Percentiles rank a stretch among this genome's conserved stretches.
These are phyloP conservation scores for Parazoanthus swiftii DNA, from an alignment of 92 coral and sea anemone species.

Conservation along the genomic window DNA sequence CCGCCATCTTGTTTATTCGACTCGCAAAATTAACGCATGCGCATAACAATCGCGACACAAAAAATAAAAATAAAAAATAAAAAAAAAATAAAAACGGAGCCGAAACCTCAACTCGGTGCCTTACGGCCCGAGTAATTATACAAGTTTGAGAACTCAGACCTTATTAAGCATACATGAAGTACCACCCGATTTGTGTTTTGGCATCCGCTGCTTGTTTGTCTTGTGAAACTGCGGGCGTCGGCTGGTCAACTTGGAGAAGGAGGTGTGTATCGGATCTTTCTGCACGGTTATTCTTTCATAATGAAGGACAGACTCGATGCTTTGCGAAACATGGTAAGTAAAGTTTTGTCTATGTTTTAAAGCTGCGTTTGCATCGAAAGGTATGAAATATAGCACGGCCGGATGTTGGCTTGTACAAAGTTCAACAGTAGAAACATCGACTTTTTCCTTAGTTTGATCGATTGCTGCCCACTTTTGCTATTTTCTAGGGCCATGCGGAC, in stretches of 20 bases:
- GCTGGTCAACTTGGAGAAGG: neutral
- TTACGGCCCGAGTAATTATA: no score
- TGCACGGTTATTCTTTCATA: neutral
- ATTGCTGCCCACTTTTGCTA: neutral
- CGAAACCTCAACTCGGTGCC: no score
- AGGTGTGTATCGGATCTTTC: conserved; percentile 2
- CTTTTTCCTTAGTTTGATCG: neutral
- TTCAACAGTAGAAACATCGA: neutral
- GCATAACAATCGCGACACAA: no score
- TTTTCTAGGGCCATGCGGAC: conserved; percentile 30
- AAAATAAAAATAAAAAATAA: no score
- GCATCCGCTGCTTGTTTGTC: conserved; percentile 30
- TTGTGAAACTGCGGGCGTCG: conserved; percentile 14
- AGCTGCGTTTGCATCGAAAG: neutral
- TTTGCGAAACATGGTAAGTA: conserved; percentile 38
- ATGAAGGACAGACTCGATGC: conserved; percentile 49
- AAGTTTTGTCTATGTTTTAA: neutral
- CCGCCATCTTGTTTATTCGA: no score
- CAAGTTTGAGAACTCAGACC: no score
- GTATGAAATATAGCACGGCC: no score
- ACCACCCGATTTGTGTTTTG: neutral
- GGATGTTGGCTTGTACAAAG: neutral
- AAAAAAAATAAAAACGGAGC: no score
- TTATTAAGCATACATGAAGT: no score
- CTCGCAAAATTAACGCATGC: no score